Evolutionary conservation across 2,888 invertebrate genomes (phyloP), one percentile per base, ranked within the genome.

Genomic region (Nomada ruficornis): DNA sequence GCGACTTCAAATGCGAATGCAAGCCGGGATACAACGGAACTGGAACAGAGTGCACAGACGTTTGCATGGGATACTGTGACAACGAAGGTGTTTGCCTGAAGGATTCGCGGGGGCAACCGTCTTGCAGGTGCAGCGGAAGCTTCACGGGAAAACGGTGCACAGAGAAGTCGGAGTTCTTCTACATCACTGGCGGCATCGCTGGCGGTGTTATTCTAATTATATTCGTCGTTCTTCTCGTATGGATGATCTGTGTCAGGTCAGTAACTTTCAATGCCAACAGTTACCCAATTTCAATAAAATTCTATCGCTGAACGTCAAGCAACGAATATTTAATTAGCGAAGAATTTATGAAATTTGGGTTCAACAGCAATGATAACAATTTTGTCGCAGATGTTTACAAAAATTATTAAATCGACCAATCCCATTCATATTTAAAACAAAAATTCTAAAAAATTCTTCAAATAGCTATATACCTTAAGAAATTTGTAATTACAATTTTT

Each of bases 211-310:
- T 98, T 89, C 96, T 98, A 91, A 97, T 98, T 88, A 98, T 98
- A 91, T 96, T 98, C 94, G 96, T 98, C 90, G 98, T 98, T 52
- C 95, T 98, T 85, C 96, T 98, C 73, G 98, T 98, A 89, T 98
- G 98, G 98, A 98, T 98, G 98, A 98, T 98, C 93, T 98, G 98
- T 93, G 98, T 98, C 79, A 97, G 97, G 96, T 97, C 93, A 83
- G 89, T 87, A 7, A 2, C 57, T 5, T 4, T 7, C 36, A 36
- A 7, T 7, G 0, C 7, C 36, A 36, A 36, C 36, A 7, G 36
- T 36, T 36, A 36, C 36, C 1, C 0, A 5, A 5, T 36, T 36
- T 36, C 36, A 7, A 36, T 36, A 0, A 36, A 36, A 36, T 36
- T 36, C 36, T 36, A 7, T 36, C 36, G 36, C 0, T 36, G 36